phyloP scores from a whole-genome alignment of 2,888 invertebrate genomes.

The Melieria picta region DNA sequence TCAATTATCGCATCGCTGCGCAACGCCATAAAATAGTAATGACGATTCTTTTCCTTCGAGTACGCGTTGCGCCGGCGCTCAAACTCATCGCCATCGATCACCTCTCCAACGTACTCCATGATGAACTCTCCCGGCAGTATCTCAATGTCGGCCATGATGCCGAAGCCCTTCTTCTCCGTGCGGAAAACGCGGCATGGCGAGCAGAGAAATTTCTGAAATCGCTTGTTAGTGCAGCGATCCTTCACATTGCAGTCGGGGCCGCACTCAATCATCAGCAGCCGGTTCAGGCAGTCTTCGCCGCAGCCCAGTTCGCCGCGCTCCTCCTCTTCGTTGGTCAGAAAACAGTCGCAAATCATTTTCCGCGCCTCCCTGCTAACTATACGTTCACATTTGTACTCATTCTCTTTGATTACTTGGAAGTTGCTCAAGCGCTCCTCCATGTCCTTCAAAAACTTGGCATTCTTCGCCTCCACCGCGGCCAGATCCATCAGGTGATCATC shows the following conservation, averaged over 20 bases:
- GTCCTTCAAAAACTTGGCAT: conserved; percentile 61
- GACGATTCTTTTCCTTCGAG: conserved; percentile 87
- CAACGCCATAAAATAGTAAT: conserved; percentile 98
- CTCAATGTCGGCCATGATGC: conserved; percentile 72
- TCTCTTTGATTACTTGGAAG: conserved; percentile 84
- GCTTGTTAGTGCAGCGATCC: conserved; percentile 91
- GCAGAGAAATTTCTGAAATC: conserved; percentile 89
- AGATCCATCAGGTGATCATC: conserved; percentile 60
- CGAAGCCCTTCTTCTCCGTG: conserved; percentile 95
- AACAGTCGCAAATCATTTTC: conserved; percentile 96
- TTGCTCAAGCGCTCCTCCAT: conserved; percentile 72
- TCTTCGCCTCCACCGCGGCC: conserved; percentile 59
- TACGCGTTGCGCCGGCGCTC: conserved; percentile 88
- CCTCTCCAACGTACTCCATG: conserved; percentile 99
- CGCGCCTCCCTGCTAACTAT: conserved; percentile 90
- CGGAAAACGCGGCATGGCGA: conserved; percentile 86
- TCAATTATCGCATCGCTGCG: conserved; percentile 95
- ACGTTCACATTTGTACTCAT: conserved; percentile 85
- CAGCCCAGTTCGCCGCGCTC: conserved; percentile 86
- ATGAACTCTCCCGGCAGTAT: conserved; percentile 82
- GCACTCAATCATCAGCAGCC: conserved; percentile 98
- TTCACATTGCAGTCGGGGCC: conserved; percentile 90
- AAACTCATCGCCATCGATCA: conserved; percentile 90
- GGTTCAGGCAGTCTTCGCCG: conserved; percentile 95
- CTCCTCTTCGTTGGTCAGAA: conserved; percentile 88